phyloP scores from a whole-genome alignment of 2,888 invertebrate species.

The Lasioglossum calceatum region DNA sequence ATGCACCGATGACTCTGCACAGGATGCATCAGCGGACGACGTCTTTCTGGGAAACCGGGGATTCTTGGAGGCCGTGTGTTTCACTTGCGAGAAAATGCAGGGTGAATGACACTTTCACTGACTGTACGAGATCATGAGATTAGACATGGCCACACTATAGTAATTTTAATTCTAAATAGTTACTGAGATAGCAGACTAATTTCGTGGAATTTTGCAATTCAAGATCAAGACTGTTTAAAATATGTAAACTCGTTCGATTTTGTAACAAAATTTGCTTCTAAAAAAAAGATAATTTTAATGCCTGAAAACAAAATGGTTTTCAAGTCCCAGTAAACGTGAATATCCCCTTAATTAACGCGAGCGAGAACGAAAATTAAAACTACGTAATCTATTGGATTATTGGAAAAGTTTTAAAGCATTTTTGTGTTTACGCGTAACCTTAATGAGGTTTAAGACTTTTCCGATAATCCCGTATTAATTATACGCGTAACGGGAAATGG shows the following conservation, averaged over 20 bases:
- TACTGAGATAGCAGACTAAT: background rate
- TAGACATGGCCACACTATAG: background rate
- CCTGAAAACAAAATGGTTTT: background rate
- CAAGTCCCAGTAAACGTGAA: background rate
- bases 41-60: background rate
- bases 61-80: background rate
- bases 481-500: background rate
- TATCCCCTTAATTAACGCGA: slow-evolving; percentile 1
- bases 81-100: background rate
- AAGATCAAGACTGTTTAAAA: too few relatives aligned
- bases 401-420: background rate
- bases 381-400: slow-evolving; percentile 4
- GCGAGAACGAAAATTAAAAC: background rate
- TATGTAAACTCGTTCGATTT: too few relatives aligned
- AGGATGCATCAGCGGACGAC: background rate
- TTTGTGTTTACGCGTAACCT: background rate
- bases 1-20: slow-evolving; percentile 6
- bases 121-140: slow-evolving; percentile 1
- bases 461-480: slow-evolving; percentile 9
- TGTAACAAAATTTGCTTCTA: background rate
- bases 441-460: background rate
- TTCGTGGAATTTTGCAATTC: background rate
- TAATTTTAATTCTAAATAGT: background rate
- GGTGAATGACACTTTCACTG: background rate
- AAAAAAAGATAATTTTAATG: background rate